phyloP scores from a whole-genome alignment of 1,140 invertebrate genomes.

The Drosophila triauraria region DNA sequence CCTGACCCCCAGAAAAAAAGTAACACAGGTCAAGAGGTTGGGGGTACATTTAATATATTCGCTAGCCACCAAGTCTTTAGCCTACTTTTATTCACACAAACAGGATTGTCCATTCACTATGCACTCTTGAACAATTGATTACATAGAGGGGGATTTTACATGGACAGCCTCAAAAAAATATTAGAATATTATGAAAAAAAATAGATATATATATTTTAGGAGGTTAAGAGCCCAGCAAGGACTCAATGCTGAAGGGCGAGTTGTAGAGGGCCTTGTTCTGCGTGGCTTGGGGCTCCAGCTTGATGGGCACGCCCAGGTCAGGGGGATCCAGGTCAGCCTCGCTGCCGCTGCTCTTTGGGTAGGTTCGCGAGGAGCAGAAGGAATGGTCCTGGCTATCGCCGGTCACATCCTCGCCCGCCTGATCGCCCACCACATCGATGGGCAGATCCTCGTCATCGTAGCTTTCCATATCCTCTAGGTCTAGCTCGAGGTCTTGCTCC shows the following conservation, averaged over 20 bases:
- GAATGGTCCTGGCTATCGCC: constrained; percentile 88
- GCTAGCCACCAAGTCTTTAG: constrained; percentile 26
- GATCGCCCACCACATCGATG: constrained; percentile 86
- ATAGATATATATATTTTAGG: not conserved
- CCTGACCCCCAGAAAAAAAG: constrained; percentile 15
- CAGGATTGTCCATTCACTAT: not conserved
- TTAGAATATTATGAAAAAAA: not conserved
- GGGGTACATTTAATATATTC: constrained; percentile 3
- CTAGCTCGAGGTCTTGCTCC: constrained; percentile 87
- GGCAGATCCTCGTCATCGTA: constrained; percentile 83
- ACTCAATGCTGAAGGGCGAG: constrained; percentile 93
- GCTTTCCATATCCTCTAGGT: constrained; percentile 89
- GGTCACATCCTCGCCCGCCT: not conserved
- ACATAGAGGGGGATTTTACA: not conserved
- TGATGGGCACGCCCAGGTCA: constrained; percentile 4
- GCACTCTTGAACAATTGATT: not conserved
- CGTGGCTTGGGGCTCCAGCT: constrained; percentile 26
- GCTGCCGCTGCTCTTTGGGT: constrained; percentile 46
- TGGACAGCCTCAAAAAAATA: not conserved
- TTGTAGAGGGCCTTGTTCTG: constrained; percentile 43
- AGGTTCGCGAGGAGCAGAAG: constrained; percentile 85
- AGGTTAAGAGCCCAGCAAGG: constrained; percentile 86
- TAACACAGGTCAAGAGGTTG: not conserved
- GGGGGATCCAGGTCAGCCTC: constrained; percentile 24
- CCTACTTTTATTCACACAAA: not conserved